Evolutionary conservation across 2,888 invertebrate species (phyloP).

Genomic region (Blera fallax): DNA sequence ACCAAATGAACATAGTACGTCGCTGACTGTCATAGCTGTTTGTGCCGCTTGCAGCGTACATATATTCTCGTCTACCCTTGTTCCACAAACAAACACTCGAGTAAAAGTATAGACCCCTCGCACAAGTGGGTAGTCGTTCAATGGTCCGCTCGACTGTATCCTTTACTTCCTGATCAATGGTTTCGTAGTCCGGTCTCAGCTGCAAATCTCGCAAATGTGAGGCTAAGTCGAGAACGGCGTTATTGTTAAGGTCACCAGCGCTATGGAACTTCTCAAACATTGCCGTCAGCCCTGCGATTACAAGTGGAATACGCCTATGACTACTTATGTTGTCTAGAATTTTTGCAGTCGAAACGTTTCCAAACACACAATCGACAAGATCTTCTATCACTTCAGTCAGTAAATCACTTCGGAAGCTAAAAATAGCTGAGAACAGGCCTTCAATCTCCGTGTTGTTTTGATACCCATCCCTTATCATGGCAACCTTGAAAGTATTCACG

Average conservation of each 20-base stretch:
- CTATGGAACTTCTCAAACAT: conserved; percentile 3
- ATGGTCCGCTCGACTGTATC: neutral
- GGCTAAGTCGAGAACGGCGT: neutral
- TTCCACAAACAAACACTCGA: conserved; percentile 6
- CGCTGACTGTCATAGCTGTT: neutral
- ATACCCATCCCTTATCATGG: neutral
- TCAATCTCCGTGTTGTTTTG: neutral
- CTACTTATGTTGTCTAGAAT: neutral
- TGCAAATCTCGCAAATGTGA: no score
- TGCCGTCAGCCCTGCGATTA: neutral
- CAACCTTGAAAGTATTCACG: no score
- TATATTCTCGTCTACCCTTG: neutral
- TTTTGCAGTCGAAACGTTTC: conserved; percentile 2
- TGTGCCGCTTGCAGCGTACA: neutral
- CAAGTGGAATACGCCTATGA: neutral
- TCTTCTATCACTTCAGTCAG: neutral
- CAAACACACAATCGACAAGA: neutral
- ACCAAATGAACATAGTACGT: conserved; percentile 17
- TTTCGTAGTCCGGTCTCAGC: no score
- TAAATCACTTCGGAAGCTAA: neutral
- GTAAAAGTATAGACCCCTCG: neutral
- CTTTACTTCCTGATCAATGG: neutral
- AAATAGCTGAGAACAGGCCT: neutral
- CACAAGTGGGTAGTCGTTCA: conserved; percentile 6
- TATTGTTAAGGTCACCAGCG: conserved; percentile 3